Evolutionary conservation across 2,113 vertebrate genomes (phyloP).

Genomic region (Strix aluco): DNA sequence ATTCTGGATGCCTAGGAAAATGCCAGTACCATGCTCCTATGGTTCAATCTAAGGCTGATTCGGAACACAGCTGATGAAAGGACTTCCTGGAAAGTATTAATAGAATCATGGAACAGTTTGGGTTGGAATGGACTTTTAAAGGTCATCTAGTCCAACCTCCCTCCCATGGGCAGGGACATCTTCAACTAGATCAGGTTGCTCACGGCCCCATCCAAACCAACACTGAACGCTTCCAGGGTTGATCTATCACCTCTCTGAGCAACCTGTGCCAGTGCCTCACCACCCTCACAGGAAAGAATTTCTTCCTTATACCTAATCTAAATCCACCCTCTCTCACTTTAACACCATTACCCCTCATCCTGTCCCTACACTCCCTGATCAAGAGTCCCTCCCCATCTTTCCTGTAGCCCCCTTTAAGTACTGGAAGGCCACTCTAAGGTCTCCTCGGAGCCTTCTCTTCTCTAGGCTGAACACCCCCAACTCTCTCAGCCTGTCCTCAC

Average conservation of each 20-base stretch:
- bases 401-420: background rate
- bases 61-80: background rate
- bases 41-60: background rate
- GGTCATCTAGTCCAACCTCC: background rate
- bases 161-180: background rate
- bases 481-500: background rate
- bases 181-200: background rate
- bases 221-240: background rate
- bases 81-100: background rate
- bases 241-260: background rate
- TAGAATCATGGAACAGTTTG: background rate
- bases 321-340: background rate
- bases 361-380: background rate
- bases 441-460: background rate
- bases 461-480: background rate
- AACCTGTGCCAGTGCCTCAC: background rate
- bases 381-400: background rate
- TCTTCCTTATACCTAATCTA: background rate
- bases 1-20: background rate
- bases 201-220: background rate
- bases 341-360: background rate
- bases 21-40: background rate
- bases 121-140: background rate
- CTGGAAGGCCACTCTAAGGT: background rate
- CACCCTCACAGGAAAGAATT: rapidly evolving